Evolutionary conservation across 2,888 invertebrate species (phyloP).

Genomic region (Leptopilina myrica): DNA sequence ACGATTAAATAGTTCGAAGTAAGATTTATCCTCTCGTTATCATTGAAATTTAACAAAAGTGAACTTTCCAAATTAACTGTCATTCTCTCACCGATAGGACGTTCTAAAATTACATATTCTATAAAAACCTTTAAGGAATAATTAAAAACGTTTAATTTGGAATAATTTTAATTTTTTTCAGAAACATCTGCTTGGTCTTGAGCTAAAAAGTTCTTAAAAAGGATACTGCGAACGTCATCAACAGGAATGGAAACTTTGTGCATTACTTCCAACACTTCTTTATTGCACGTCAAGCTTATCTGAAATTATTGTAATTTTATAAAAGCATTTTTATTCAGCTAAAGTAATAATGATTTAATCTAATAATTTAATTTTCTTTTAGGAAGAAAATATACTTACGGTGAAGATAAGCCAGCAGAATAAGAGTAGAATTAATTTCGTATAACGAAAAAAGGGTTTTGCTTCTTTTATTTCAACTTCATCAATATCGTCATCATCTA

Average conservation of each 20-base stretch:
- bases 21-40: constrained; percentile 76
- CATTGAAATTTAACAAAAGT: constrained; percentile 77
- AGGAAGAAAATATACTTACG: constrained; percentile 60
- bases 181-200: background rate
- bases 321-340: background rate
- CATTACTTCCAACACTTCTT: constrained; percentile 81
- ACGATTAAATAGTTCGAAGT: constrained; percentile 76
- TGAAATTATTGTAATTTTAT: constrained; percentile 53
- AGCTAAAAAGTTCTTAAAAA: constrained; percentile 55
- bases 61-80: constrained; percentile 80
- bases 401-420: constrained; percentile 84
- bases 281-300: constrained; percentile 82
- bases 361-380: too few species aligned
- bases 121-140: constrained; percentile 4
- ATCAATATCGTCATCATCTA: background rate
- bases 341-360: too few species aligned
- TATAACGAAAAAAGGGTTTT: constrained; percentile 66
- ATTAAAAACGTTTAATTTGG: too few species aligned
- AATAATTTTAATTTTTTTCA: too few species aligned
- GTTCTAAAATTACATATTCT: constrained; percentile 62
- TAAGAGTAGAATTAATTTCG: constrained; percentile 80
- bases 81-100: constrained; percentile 76
- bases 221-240: constrained; percentile 78
- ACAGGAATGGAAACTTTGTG: constrained; percentile 82
- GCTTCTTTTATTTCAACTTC: constrained; percentile 49